A percentile compares a stretch with the other conserved stretches of the same genome.
Evolutionary conservation across 2,797 vertebrate genomes (phyloP).

Genomic region (Tangara arthus): DNA sequence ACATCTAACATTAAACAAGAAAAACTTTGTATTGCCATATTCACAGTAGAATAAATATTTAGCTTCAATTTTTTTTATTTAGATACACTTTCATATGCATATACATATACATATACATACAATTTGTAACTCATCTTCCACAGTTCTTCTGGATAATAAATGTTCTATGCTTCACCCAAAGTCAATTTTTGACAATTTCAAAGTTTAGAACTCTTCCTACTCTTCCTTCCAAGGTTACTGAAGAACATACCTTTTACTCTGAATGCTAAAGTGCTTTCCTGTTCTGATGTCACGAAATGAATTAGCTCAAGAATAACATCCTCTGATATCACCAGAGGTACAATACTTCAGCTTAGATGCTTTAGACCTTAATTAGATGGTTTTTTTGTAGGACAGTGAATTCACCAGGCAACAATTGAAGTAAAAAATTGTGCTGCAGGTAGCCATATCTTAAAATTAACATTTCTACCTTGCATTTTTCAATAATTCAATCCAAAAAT

Average conservation of each 20-base stretch:
- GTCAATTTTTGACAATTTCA: not conserved
- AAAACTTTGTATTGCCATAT: not conserved
- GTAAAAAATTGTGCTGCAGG: not conserved
- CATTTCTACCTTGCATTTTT: not conserved
- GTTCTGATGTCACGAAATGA: not conserved
- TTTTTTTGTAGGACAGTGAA: not conserved
- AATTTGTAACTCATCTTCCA: not conserved
- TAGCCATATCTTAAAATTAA: not conserved
- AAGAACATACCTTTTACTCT: not conserved
- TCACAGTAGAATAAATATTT: not conserved
- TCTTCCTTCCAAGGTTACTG: not conserved
- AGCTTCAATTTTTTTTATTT: not conserved
- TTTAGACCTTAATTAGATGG: not conserved
- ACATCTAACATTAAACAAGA: not conserved
- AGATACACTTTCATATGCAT: rapidly evolving
- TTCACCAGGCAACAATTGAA: not conserved
- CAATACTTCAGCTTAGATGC: not conserved
- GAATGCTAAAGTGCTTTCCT: not conserved
- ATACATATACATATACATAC: no score
- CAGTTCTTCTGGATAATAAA: not conserved
- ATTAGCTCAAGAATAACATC: not conserved
- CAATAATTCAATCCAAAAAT: not conserved
- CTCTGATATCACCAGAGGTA: not conserved
- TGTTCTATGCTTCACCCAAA: not conserved
- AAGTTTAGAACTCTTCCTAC: not conserved